A percentile compares a stretch with the other conserved stretches of the same genome.
phyloP scores from a whole-genome alignment of 2,888 invertebrate species.

The Athalia circularis region DNA sequence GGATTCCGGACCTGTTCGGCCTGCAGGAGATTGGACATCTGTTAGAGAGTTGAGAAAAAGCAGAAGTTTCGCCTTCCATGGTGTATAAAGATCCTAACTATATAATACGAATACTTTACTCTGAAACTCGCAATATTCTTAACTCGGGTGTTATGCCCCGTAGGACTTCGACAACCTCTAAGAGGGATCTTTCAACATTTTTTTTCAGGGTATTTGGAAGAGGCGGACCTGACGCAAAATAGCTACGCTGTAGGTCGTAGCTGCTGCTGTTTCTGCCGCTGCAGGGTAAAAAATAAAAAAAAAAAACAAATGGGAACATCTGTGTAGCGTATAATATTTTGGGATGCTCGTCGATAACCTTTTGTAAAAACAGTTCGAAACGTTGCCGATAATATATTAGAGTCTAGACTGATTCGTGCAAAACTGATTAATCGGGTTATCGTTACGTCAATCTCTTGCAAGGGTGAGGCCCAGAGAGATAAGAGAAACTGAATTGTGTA shows the following conservation, averaged over 20 bases:
- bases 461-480: too few relatives aligned
- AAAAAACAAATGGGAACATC: slow-evolving; percentile 22
- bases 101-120: background rate
- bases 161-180: slow-evolving; percentile 31
- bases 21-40: slow-evolving; percentile 59
- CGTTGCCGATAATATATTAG: too few relatives aligned
- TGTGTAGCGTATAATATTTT: slow-evolving; percentile 23
- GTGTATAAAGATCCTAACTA: too few relatives aligned
- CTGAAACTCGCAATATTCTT: slow-evolving; percentile 37
- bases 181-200: slow-evolving; percentile 36
- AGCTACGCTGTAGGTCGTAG: slow-evolving; percentile 34
- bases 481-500: too few relatives aligned
- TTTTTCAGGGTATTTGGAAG: background rate
- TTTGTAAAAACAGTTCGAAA: background rate
- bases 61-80: slow-evolving; percentile 55
- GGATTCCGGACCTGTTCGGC: slow-evolving; percentile 5
- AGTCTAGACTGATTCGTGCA: background rate
- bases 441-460: too few relatives aligned
- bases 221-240: background rate
- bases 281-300: background rate
- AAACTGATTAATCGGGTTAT: background rate
- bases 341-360: slow-evolving; percentile 8
- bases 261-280: too few relatives aligned
- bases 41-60: slow-evolving; percentile 64
- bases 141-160: slow-evolving; percentile 19